Conservation (phyloP, 2,113 vertebrate species). For the Amblyornis subalaris region DNA sequence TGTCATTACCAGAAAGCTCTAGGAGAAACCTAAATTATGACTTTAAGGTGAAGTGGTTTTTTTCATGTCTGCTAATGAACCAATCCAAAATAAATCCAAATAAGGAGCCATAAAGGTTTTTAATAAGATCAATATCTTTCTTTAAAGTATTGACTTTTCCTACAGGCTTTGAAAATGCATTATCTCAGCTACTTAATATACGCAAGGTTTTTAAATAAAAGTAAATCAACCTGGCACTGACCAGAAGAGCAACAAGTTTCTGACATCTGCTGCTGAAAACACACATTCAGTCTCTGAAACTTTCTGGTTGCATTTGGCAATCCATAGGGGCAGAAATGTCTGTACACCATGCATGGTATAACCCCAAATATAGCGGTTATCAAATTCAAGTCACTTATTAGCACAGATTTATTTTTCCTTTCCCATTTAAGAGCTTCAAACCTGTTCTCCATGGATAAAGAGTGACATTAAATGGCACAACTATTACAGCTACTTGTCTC, state of each 20-base stretch:
- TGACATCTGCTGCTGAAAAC: neutral
- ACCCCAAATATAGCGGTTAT: neutral
- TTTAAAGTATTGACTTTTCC: neutral
- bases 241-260: neutral
- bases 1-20: neutral
- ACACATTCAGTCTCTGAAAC: neutral
- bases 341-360: neutral
- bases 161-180: neutral
- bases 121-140: neutral
- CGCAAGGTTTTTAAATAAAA: neutral
- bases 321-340: neutral
- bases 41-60: neutral
- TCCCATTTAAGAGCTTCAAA: neutral
- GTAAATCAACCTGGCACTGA: neutral
- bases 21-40: neutral
- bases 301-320: neutral
- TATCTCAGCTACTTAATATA: neutral
- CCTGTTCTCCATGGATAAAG: neutral
- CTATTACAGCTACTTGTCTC: neutral
- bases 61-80: neutral
- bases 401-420: neutral
- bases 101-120: neutral
- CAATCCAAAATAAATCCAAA: neutral
- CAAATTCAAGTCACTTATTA: neutral
- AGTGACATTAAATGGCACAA: neutral